Percentiles rank a stretch among this genome's conserved stretches.
Conservation (phyloP, 2,888 invertebrate genomes). For the Caenorhabditis auriculariae region DNA sequence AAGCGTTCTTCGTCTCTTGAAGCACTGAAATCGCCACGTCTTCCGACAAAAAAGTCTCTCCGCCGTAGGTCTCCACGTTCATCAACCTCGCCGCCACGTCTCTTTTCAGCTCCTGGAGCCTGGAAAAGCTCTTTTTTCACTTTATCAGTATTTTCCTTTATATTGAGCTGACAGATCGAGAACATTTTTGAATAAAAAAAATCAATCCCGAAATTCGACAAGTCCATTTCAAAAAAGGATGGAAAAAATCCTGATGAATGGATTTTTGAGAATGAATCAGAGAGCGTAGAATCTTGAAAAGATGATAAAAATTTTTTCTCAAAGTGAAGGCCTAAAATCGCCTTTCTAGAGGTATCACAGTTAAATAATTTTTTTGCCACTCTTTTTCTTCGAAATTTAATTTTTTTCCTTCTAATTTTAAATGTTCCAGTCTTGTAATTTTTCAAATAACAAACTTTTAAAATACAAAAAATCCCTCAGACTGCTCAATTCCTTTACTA, state of each 20-base stretch:
- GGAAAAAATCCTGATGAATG: not conserved
- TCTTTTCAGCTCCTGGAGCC: slow-evolving; percentile 86
- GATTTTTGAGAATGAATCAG: too few species aligned
- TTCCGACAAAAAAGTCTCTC: slow-evolving; percentile 90
- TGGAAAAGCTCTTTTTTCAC: slow-evolving; percentile 59
- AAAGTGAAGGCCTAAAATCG: too few species aligned
- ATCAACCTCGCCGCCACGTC: slow-evolving; percentile 92
- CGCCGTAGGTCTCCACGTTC: slow-evolving; percentile 91
- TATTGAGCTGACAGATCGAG: not conserved
- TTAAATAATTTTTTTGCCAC: too few species aligned
- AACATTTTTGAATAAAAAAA: not conserved
- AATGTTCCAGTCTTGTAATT: too few species aligned
- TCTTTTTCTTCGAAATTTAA: too few species aligned
- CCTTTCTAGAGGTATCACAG: too few species aligned
- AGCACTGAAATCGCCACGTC: slow-evolving; percentile 87
- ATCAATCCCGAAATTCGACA: not conserved
- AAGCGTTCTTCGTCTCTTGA: slow-evolving; percentile 81
- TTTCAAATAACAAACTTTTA: too few species aligned
- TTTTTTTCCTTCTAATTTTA: too few species aligned
- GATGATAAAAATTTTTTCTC: too few species aligned
- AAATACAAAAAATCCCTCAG: too few species aligned
- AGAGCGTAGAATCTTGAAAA: too few species aligned
- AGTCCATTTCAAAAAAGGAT: not conserved
- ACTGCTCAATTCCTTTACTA: too few species aligned
- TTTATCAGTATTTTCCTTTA: not conserved